Conservation (phyloP, 2,113 vertebrate species). For the Brachionichthys hirsutus region DNA sequence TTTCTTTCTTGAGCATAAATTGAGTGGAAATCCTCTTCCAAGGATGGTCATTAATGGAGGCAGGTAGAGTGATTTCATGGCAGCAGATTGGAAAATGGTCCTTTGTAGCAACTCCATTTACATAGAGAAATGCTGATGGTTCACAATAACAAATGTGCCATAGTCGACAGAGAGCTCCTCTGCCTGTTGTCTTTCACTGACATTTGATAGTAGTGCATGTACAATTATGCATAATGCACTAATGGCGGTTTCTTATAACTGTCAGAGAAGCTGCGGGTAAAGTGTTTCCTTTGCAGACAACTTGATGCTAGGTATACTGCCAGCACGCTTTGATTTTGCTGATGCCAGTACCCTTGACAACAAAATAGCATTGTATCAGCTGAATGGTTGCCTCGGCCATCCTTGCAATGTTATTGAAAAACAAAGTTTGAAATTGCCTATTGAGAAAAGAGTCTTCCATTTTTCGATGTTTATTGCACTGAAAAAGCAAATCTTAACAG, state of each 20-base stretch:
- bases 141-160: slow-evolving; percentile 86
- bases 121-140: slow-evolving; percentile 98
- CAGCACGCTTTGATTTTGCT: slow-evolving; percentile 88
- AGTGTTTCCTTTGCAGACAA: slow-evolving; percentile 90
- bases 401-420: slow-evolving; percentile 77
- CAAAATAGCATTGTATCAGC: slow-evolving; percentile 89
- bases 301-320: slow-evolving; percentile 80
- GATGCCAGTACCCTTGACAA: slow-evolving; percentile 93
- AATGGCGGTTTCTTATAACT: slow-evolving; percentile 96
- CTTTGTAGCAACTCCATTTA: slow-evolving; percentile 91
- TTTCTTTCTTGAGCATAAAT: slow-evolving; percentile 72
- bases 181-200: slow-evolving; percentile 91
- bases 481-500: slow-evolving; percentile 2
- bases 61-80: slow-evolving; percentile 89
- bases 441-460: slow-evolving; percentile 23
- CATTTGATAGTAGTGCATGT: slow-evolving; percentile 84
- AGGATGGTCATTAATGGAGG: slow-evolving; percentile 74
- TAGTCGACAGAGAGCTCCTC: slow-evolving; percentile 83
- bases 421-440: slow-evolving; percentile 51
- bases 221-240: slow-evolving; percentile 98
- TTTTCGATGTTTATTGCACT: slow-evolving; percentile 60
- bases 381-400: slow-evolving; percentile 75
- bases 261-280: slow-evolving; percentile 86
- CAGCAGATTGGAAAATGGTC: slow-evolving; percentile 94
- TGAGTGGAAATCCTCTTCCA: slow-evolving; percentile 70